phyloP scores from a whole-genome alignment of 2,888 invertebrate species.

The Melanostoma mellinum region DNA sequence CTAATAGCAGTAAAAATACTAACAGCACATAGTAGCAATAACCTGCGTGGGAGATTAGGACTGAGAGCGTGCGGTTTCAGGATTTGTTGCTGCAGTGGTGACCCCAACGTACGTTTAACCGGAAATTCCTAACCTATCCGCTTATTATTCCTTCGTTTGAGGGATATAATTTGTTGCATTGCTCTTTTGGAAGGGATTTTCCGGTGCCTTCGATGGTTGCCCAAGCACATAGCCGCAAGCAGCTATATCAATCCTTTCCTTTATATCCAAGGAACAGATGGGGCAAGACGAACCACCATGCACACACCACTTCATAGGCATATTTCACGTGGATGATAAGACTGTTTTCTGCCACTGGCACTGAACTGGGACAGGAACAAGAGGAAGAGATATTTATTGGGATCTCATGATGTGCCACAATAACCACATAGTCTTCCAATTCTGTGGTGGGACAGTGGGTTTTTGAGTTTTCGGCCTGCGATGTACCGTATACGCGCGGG shows the following conservation, averaged over 20 bases:
- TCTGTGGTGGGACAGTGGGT: neutral
- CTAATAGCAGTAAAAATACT: slow-evolving; percentile 23
- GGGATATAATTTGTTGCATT: slow-evolving; percentile 57
- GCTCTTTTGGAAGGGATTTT: neutral
- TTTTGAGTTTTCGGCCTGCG: too few relatives aligned
- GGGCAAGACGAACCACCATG: neutral
- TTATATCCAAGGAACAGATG: slow-evolving; percentile 4
- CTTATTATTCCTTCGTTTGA: slow-evolving; percentile 59
- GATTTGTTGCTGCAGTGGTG: slow-evolving; percentile 52
- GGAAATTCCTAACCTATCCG: slow-evolving; percentile 26
- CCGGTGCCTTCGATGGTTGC: neutral
- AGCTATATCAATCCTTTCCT: slow-evolving; percentile 29
- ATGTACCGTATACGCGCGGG: too few relatives aligned
- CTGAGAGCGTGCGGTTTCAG: slow-evolving; percentile 44
- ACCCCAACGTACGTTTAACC: slow-evolving; percentile 40
- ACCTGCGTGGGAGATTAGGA: slow-evolving; percentile 57
- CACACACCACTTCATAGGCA: slow-evolving; percentile 36
- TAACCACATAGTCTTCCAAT: slow-evolving; percentile 45
- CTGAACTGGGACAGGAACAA: neutral
- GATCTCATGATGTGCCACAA: slow-evolving; percentile 49
- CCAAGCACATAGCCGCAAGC: neutral
- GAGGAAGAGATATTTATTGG: slow-evolving; percentile 50
- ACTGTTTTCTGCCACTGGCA: slow-evolving; percentile 4
- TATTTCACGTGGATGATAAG: slow-evolving; percentile 34
- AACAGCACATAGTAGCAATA: slow-evolving; percentile 7